Percentiles rank a stretch among this genome's conserved stretches.
Conservation (phyloP, 2,797 vertebrate genomes). For the Lutjanus argentimaculatus region DNA sequence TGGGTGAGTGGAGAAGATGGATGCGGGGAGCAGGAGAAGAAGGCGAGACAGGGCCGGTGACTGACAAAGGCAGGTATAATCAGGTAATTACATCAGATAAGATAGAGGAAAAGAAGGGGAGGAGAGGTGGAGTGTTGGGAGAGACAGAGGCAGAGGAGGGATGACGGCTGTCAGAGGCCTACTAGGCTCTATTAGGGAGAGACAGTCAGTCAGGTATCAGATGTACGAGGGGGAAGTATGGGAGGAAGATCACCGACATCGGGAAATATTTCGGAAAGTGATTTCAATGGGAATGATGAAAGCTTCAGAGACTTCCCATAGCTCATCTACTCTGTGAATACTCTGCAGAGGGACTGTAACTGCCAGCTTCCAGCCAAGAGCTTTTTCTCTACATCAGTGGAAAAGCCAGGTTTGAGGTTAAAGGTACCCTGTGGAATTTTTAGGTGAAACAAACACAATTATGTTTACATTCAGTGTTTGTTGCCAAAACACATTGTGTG, state of each 20-base stretch:
- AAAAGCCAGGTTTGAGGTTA: not conserved
- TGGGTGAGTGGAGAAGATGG: constrained; percentile 47
- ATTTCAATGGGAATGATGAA: constrained; percentile 71
- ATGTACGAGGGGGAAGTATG: constrained; percentile 61
- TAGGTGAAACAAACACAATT: no score
- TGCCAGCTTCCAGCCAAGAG: not conserved
- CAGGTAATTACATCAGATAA: constrained; percentile 77
- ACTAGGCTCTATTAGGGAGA: constrained; percentile 60
- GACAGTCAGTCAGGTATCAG: constrained; percentile 71
- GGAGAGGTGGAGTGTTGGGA: constrained; percentile 49
- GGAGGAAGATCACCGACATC: constrained; percentile 65
- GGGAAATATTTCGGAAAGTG: constrained; percentile 72
- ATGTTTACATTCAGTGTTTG: not conserved
- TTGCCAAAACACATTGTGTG: not conserved
- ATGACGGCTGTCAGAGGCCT: constrained; percentile 63
- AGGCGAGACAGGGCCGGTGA: constrained; percentile 54
- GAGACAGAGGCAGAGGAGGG: constrained; percentile 50
- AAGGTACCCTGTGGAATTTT: not conserved
- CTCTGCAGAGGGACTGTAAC: not conserved
- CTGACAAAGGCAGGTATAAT: constrained; percentile 73
- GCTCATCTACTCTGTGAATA: constrained; percentile 23
- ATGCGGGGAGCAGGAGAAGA: constrained; percentile 26
- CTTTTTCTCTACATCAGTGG: not conserved
- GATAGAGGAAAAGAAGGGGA: constrained; percentile 65
- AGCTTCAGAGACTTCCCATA: constrained; percentile 43